phyloP scores from a whole-genome alignment of 2,888 invertebrate genomes.

The Oligia fasciuncula region DNA sequence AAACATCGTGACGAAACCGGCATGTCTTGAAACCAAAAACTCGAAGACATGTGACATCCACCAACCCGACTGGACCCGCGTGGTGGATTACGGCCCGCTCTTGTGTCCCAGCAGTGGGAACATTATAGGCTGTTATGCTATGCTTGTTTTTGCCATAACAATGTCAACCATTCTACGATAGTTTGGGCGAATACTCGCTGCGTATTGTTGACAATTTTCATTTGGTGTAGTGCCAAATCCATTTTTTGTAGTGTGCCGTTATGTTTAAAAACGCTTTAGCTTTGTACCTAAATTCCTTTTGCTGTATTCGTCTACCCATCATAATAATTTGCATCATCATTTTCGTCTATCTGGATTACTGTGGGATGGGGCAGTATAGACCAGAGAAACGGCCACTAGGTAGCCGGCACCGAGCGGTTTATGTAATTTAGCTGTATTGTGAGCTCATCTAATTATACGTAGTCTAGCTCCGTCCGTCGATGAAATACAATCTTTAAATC shows the following conservation, averaged over 20 bases:
- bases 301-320: constrained; percentile 6
- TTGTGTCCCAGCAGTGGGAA: not conserved
- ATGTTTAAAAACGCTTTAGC: constrained; percentile 25
- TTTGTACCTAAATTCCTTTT: constrained; percentile 27
- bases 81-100: not conserved
- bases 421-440: constrained; percentile 39
- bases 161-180: constrained; percentile 38
- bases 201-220: constrained; percentile 60
- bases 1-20: not conserved
- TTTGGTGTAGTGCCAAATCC: constrained; percentile 66
- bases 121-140: not conserved
- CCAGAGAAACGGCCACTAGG: constrained; percentile 25
- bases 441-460: constrained; percentile 1
- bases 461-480: constrained; percentile 2
- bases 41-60: not conserved
- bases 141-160: constrained; percentile 23
- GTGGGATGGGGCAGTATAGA: constrained; percentile 21
- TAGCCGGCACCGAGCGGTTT: constrained; percentile 17
- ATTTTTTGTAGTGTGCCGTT: constrained; percentile 34
- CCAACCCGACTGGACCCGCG: not conserved
- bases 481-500: not conserved
- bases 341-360: constrained; percentile 24
- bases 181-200: constrained; percentile 30
- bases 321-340: constrained; percentile 23
- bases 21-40: not conserved